Base-by-base conservation (phyloP, 2,113 vertebrate genomes). In the Vicugna pacos region DNA sequence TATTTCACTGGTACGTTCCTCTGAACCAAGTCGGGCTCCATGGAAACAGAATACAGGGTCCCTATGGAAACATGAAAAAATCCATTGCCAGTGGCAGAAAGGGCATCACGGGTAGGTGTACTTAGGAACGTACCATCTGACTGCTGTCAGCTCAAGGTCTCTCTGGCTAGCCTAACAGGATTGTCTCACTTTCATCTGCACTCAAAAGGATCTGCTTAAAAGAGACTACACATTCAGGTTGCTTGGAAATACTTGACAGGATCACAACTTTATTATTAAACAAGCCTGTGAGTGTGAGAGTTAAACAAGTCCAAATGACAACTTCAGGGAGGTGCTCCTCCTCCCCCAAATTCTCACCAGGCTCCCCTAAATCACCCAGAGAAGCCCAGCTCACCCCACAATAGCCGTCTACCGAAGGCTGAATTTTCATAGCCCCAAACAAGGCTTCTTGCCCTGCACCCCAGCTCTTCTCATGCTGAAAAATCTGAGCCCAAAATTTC, bases 31-130 rank as follows among this genome's bases (percentile, higher is more conserved):
- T 28, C 19, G 2, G 91, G 87, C 48, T 87, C 96, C 96, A 97
- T 97, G 91, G 97, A 94, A 98, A 98, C 97, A 30, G 84, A 96
- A 85, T 70, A 82, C 83, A 75, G 76, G 46, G 69, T 98, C 89
- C 93, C 98, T 93, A 97, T 97, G 97, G 96, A 97, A 98, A 98
- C 97, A 46, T 9, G 91, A 93, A 96, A 98, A 97, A 94, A 93
- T 94, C 19, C 65, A 79, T 24, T 24, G 81, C 72, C 26, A 16
- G 38, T 89, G 38, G 67, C 77, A 72, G 82, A 83, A 93, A 89
- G 92, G 93, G 89, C 81, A 89, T 58, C 32, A 32, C 28, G 92
- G 87, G 86, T 89, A 75, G 72, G 46, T 95, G 32, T 48, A 89
- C 64, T 75, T 28, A 72, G 73, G 38, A 54, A 84, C 64, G 48